phyloP scores from a whole-genome alignment of 1,140 invertebrate species.

The Cyclina sinensis region DNA sequence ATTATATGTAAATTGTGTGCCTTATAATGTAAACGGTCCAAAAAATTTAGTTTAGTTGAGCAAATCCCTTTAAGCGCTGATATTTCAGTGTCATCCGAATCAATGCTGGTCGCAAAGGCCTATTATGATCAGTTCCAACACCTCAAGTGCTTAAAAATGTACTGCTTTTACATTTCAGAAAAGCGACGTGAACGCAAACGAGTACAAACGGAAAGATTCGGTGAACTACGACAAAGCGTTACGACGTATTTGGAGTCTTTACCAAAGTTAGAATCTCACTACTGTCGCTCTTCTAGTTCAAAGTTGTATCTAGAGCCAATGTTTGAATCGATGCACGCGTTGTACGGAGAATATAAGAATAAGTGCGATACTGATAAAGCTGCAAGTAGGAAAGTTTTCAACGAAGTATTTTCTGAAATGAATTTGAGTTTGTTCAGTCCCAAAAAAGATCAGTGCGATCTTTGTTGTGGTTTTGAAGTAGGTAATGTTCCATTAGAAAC shows the following conservation, averaged over 20 bases:
- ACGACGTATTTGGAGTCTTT: background rate
- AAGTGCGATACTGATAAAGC: background rate
- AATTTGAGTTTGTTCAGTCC: conserved; percentile 39
- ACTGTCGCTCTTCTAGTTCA: conserved; percentile 13
- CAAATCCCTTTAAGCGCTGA: too few relatives aligned
- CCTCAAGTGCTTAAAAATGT: too few relatives aligned
- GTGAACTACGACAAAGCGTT: background rate
- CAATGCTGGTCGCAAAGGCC: too few relatives aligned
- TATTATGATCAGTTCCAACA: too few relatives aligned
- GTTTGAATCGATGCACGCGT: background rate
- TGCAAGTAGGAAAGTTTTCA: conserved; percentile 1
- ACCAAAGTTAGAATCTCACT: conserved; percentile 54
- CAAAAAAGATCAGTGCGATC: conserved; percentile 47
- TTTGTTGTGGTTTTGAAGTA: conserved; percentile 39
- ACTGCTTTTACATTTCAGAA: too few relatives aligned
- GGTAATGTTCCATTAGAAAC: conserved; percentile 1
- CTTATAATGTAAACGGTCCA: too few relatives aligned
- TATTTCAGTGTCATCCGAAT: too few relatives aligned
- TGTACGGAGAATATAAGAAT: conserved; percentile 40
- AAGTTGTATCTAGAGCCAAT: conserved; percentile 53
- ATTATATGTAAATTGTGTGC: too few relatives aligned
- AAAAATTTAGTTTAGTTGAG: too few relatives aligned
- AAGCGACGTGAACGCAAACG: background rate
- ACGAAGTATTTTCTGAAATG: background rate
- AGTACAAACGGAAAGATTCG: background rate